A percentile compares a stretch with the other conserved stretches of the same genome.
Conservation (phyloP, 2,888 invertebrate genomes). For the Caenorhabditis virilis region DNA sequence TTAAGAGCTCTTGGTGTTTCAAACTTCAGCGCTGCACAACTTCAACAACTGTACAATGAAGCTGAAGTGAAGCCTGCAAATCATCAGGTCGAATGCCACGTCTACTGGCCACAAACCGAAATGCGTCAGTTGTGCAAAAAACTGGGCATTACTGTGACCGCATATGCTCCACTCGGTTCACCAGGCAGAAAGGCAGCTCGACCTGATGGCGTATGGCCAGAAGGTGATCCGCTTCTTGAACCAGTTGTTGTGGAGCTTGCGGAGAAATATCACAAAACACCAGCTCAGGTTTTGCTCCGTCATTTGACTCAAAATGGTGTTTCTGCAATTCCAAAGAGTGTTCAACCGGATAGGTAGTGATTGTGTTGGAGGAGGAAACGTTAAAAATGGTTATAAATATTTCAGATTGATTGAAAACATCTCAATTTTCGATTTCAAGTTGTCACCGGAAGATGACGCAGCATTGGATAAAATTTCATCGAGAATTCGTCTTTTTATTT, state of each 20-base stretch:
- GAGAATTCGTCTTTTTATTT: conserved; percentile 42
- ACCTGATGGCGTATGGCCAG: conserved; percentile 48
- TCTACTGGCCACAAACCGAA: conserved; percentile 79
- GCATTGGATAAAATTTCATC: conserved; percentile 35
- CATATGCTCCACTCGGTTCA: conserved; percentile 54
- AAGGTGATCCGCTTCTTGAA: conserved; percentile 47
- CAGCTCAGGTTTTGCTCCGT: conserved; percentile 54
- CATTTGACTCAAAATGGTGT: conserved; percentile 52
- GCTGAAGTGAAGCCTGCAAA: conserved; percentile 62
- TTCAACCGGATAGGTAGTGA: conserved; percentile 37
- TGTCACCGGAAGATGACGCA: conserved; percentile 48
- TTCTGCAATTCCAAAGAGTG: conserved; percentile 53
- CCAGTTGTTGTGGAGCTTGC: conserved; percentile 42
- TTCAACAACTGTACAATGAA: conserved; percentile 58
- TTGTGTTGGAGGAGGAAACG: too few species aligned
- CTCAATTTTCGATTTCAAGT: conserved; percentile 52
- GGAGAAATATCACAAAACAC: conserved; percentile 48
- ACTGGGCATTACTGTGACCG: conserved; percentile 73
- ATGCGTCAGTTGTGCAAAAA: conserved; percentile 75
- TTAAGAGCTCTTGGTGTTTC: conserved; percentile 58
- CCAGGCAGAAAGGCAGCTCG: conserved; percentile 54
- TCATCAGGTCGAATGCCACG: conserved; percentile 76
- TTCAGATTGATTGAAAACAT: conserved; percentile 53
- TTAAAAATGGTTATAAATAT: too few species aligned
- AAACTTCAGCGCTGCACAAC: conserved; percentile 61